phyloP scores from a whole-genome alignment of 2,113 vertebrate species.

The Cryptomyrus ogoouensis region DNA sequence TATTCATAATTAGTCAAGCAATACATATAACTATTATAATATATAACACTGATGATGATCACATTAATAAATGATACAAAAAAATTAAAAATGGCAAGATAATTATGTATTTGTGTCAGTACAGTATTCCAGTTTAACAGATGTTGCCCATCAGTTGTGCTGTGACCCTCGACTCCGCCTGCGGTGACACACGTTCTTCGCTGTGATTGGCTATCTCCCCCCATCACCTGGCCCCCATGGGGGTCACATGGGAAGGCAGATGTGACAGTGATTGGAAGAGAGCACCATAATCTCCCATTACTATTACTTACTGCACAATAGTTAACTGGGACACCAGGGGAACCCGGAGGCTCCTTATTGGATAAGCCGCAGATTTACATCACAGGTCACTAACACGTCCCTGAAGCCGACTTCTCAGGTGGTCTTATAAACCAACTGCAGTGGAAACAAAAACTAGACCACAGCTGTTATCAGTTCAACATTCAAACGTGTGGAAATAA shows the following conservation, averaged over 20 bases:
- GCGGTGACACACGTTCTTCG: background rate
- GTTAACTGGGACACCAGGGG: background rate
- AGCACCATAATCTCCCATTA: background rate
- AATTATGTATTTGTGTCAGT: conserved; percentile 6
- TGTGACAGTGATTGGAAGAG: background rate
- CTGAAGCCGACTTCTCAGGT: background rate
- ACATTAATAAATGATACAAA: conserved; percentile 11
- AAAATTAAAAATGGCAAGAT: conserved; percentile 9
- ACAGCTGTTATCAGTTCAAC: background rate
- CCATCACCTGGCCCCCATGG: background rate
- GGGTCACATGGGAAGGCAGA: background rate
- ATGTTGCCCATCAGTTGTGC: background rate
- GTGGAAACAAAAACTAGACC: background rate
- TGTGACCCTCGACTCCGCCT: background rate
- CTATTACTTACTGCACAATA: background rate
- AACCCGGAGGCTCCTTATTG: background rate
- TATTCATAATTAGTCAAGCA: conserved; percentile 10
- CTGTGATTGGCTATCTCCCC: background rate
- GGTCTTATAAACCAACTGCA: background rate
- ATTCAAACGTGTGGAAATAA: background rate
- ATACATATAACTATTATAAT: conserved; percentile 3
- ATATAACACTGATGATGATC: background rate
- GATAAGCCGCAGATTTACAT: background rate
- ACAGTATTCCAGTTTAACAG: background rate
- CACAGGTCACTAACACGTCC: background rate